Evolutionary conservation across 37 sponge, comb jelly and placozoan genomes (phyloP).

Genomic region (Oopsacas minuta): DNA sequence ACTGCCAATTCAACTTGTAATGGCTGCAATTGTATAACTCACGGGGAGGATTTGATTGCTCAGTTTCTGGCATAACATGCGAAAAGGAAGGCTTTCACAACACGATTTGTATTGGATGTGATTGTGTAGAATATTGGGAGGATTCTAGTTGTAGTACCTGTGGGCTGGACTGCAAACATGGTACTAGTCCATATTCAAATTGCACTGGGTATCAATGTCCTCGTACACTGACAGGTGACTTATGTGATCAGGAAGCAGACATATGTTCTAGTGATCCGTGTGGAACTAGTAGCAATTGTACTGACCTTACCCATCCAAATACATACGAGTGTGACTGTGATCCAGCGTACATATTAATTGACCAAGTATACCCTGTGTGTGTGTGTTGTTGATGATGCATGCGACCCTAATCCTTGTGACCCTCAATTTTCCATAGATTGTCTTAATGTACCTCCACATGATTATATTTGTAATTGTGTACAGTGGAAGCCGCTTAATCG

Average conservation of each 20-base stretch:
- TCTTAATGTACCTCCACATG: not conserved
- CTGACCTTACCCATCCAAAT: not conserved
- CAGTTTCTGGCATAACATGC: not conserved
- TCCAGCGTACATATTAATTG: not conserved
- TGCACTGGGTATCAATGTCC: not conserved
- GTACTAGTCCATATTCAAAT: not conserved
- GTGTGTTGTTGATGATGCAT: conserved; percentile 21
- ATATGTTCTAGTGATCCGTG: conserved; percentile 4
- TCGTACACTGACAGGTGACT: not conserved
- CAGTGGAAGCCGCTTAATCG: too few species aligned
- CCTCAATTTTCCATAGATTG: not conserved
- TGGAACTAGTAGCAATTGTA: conserved; percentile 23
- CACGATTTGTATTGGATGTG: not conserved
- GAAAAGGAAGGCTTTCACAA: not conserved
- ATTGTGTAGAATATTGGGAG: not conserved
- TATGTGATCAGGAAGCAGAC: not conserved
- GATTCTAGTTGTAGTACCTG: not conserved
- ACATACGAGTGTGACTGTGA: conserved; percentile 21
- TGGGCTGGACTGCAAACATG: not conserved
- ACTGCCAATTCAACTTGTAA: not conserved
- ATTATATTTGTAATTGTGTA: conserved; percentile 28
- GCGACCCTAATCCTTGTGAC: conserved; percentile 17
- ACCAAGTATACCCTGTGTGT: not conserved
- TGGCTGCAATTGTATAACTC: not conserved
- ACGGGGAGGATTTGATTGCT: not conserved